A percentile compares a stretch with the other conserved stretches of the same genome.
Evolutionary conservation across 2,797 vertebrate species (phyloP).

Genomic region (Echiichthys vipera): DNA sequence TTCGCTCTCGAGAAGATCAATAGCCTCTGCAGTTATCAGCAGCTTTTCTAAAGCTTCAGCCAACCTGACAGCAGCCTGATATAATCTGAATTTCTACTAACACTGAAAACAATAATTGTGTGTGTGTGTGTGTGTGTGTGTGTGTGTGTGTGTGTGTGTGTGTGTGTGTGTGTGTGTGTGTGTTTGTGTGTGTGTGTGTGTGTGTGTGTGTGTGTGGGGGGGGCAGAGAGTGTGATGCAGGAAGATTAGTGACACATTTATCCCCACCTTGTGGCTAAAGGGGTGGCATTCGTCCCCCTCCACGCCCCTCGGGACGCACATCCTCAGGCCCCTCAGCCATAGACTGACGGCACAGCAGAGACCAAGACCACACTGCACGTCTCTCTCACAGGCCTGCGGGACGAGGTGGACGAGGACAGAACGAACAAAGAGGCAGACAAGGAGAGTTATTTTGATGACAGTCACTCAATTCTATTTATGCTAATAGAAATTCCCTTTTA

Average conservation of each 20-base stretch:
- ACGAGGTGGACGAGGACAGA: slow-evolving; percentile 18
- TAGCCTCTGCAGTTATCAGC: slow-evolving; percentile 76
- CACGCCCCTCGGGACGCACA: slow-evolving; percentile 90
- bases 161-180: neutral
- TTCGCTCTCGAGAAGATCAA: slow-evolving; percentile 65
- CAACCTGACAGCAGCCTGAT: slow-evolving; percentile 58
- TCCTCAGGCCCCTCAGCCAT: slow-evolving; percentile 91
- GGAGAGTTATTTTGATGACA: slow-evolving; percentile 14
- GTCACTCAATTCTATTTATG: slow-evolving; percentile 13
- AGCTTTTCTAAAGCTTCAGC: slow-evolving; percentile 65
- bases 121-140: neutral
- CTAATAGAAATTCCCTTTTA: slow-evolving; percentile 11
- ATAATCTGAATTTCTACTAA: slow-evolving; percentile 42
- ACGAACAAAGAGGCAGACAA: neutral
- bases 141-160: slow-evolving; percentile 3
- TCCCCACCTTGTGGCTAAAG: slow-evolving; percentile 90
- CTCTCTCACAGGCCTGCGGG: slow-evolving; percentile 90
- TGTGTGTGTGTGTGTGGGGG: too few relatives aligned
- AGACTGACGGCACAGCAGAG: slow-evolving; percentile 95
- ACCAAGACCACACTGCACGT: slow-evolving; percentile 89
- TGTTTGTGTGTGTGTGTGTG: too few relatives aligned
- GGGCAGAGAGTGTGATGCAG: neutral
- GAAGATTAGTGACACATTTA: slow-evolving; percentile 34
- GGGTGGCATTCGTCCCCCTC: slow-evolving; percentile 94
- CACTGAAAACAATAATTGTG: neutral